Evolutionary conservation across 2,888 invertebrate genomes (phyloP), one percentile per base, ranked within the genome.

Genomic region (Pterostichus niger): DNA sequence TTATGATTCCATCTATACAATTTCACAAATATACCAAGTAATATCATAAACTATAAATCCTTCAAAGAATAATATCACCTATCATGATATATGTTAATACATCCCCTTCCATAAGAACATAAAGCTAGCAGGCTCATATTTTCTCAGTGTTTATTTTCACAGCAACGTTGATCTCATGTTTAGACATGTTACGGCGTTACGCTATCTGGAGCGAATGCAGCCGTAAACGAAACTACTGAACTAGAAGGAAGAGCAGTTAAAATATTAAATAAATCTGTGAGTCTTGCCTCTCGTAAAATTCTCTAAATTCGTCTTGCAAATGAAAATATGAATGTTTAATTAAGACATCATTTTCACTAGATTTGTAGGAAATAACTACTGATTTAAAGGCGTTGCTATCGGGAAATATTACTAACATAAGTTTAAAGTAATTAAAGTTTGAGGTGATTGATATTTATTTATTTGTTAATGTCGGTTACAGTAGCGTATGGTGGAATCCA

Each of bases 281-380:
- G n/a, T 40, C 46, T 44, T 46, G 31, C 71, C 13, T 44, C 44
- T 49, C 71, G 49, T 71, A 71, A 71, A 71, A 15, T 71, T 71
- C 46, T 35, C 15, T 11, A 35, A n/a, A 71, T 71, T 71, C 71
- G 71, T 71, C 71, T 71, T 71, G 44, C 71, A 49, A 75, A 44
- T 71, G 40, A 71, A 44, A 71, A 44, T 71, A 71, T 71, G 71
- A 46, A 71, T 71, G 10, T 71, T 59, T 59, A 59, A 59, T 59
- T 59, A 31, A 10, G 11, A 24, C 24, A 59, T 59, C 31, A 59
- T 59, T 59, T 59, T 59, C 17, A 59, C 40, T 40, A 40, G 40
- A 40, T 40, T 40, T 40, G 40, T 40, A 40, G 40, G 40, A 5
- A 40, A 40, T 40, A 40, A 1, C 40, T 40, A 5, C 3, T 40